A percentile compares a stretch with the other conserved stretches of the same genome.
Conservation (phyloP, 2,113 vertebrate genomes). For the Prunella fulvescens region DNA sequence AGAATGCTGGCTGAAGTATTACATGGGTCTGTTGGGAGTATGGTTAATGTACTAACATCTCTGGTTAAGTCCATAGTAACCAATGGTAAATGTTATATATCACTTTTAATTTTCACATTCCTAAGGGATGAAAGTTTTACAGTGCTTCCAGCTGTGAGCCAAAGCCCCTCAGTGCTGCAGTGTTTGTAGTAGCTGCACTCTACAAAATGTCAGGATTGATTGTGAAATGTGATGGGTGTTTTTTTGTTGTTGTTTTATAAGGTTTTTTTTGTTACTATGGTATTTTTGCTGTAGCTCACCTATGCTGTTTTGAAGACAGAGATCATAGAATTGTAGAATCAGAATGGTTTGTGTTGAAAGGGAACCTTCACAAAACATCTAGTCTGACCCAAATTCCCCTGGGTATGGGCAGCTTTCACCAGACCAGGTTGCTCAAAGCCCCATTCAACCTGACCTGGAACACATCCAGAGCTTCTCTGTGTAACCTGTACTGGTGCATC, state of each 20-base stretch:
- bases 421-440: neutral
- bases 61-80: slow-evolving; percentile 9
- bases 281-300: neutral
- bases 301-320: neutral
- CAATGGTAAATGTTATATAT: slow-evolving; percentile 12
- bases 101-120: slow-evolving; percentile 41
- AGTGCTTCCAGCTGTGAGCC: neutral
- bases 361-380: neutral
- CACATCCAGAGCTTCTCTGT: neutral
- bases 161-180: neutral
- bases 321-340: neutral
- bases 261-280: neutral
- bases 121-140: slow-evolving; percentile 14
- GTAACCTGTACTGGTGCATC: neutral
- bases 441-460: neutral
- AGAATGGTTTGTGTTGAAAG: neutral
- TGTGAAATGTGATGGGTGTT: neutral
- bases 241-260: neutral
- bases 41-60: slow-evolving; percentile 15
- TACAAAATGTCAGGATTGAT: neutral
- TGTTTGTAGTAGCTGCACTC: neutral
- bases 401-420: neutral
- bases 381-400: accelerated
- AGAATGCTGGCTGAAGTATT: neutral
- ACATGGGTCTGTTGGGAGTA: neutral